Percentiles rank a stretch among this genome's conserved stretches.
Evolutionary conservation across 2,888 invertebrate genomes (phyloP).

Genomic region (Portevinia maculata): DNA sequence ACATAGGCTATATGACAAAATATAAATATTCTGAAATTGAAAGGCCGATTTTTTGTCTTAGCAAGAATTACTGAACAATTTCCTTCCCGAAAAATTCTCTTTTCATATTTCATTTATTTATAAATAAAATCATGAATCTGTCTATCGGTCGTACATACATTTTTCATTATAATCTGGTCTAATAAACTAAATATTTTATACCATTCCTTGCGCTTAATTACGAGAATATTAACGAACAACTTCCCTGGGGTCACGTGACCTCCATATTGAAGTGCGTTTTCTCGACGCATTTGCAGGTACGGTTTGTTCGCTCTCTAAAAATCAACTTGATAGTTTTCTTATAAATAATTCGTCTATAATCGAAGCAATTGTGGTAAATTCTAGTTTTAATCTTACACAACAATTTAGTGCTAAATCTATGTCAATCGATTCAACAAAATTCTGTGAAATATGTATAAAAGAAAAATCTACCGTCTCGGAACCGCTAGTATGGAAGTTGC

Average conservation of each 20-base stretch:
- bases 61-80: too few relatives aligned
- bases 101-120: too few relatives aligned
- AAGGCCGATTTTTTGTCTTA: too few relatives aligned
- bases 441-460: slow-evolving; percentile 53
- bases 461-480: slow-evolving; percentile 32
- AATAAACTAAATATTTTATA: slow-evolving; percentile 24
- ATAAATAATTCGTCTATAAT: slow-evolving; percentile 69
- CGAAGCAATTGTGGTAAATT: slow-evolving; percentile 71
- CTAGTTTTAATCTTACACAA: slow-evolving; percentile 66
- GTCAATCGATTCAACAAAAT: slow-evolving; percentile 21
- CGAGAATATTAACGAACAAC: slow-evolving; percentile 47
- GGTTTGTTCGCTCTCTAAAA: slow-evolving; percentile 74
- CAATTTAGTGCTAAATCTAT: slow-evolving; percentile 60
- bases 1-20: too few relatives aligned
- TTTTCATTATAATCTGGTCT: not conserved
- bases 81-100: too few relatives aligned
- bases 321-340: slow-evolving; percentile 63
- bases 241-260: slow-evolving; percentile 75
- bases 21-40: too few relatives aligned
- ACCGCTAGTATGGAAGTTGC: slow-evolving; percentile 72
- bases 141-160: too few relatives aligned
- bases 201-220: slow-evolving; percentile 31
- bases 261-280: slow-evolving; percentile 80
- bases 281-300: slow-evolving; percentile 80
- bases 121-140: too few relatives aligned